These are phyloP conservation scores for Channa argus DNA, from an alignment of 2,113 vertebrate species.

Conservation along the genomic window DNA sequence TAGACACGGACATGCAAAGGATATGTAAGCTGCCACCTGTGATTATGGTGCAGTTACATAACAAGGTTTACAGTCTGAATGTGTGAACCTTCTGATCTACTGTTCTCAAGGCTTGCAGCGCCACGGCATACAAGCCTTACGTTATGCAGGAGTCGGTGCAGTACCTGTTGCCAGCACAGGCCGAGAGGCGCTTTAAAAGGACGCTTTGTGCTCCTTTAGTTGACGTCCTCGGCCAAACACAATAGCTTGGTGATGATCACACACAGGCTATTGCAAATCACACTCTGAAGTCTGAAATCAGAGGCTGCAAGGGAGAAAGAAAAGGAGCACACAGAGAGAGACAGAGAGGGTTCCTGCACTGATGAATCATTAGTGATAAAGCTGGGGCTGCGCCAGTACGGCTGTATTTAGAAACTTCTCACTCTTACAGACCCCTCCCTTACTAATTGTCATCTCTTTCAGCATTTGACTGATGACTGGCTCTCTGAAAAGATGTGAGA, in stretches of 20 bases:
- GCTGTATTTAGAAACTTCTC: conserved; percentile 82
- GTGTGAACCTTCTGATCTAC: conserved; percentile 72
- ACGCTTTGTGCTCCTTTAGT: conserved; percentile 67
- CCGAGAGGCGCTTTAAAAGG: conserved; percentile 55
- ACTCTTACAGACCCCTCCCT: conserved; percentile 62
- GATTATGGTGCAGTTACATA: conserved; percentile 74
- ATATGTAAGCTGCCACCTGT: conserved; percentile 76
- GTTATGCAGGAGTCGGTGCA: conserved; percentile 48
- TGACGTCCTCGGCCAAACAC: conserved; percentile 62
- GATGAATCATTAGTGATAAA: conserved; percentile 81
- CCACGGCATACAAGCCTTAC: conserved; percentile 20
- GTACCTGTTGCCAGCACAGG: conserved; percentile 72
- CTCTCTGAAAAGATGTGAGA: conserved; percentile 64
- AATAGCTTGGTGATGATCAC: conserved; percentile 75
- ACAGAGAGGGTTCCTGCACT: conserved; percentile 62
- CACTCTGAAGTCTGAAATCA: conserved; percentile 74
- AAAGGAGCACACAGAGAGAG: conserved; percentile 38
- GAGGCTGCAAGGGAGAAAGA: conserved; percentile 48
- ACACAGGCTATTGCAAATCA: conserved; percentile 70
- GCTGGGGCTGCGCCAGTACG: conserved; percentile 67
- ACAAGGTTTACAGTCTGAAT: conserved; percentile 58
- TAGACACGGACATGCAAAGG: conserved; percentile 67
- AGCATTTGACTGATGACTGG: conserved; percentile 74
- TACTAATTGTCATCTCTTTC: conserved; percentile 76
- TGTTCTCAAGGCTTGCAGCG: conserved; percentile 54